phyloP scores from a whole-genome alignment of 1,140 invertebrate genomes.

The Thrips palmi region DNA sequence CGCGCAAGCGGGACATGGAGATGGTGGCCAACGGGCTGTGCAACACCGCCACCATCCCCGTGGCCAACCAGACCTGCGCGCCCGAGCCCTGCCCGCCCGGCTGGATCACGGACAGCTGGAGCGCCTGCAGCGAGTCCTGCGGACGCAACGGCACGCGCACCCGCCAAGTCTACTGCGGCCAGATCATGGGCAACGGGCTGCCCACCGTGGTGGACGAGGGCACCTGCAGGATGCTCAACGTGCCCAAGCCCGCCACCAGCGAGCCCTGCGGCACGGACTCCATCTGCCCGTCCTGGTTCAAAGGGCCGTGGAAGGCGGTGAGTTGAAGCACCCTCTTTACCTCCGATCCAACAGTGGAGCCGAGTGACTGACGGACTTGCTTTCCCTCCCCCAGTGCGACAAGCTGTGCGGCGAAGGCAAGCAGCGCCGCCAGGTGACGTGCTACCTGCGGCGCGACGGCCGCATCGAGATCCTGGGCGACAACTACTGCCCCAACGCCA shows the following conservation, averaged over 20 bases:
- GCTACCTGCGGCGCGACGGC: slow-evolving; percentile 49
- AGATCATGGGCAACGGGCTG: slow-evolving; percentile 39
- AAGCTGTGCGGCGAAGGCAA: slow-evolving; percentile 72
- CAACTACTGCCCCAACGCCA: slow-evolving; percentile 43
- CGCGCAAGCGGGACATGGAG: slow-evolving; percentile 37
- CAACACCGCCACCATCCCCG: slow-evolving; percentile 48
- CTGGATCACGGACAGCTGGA: slow-evolving; percentile 69
- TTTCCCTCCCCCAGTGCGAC: slow-evolving; percentile 57
- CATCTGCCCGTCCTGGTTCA: slow-evolving; percentile 65
- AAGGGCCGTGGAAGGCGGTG: slow-evolving; percentile 71
- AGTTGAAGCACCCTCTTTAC: too few species aligned
- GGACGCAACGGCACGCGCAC: slow-evolving; percentile 52
- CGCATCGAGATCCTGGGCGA: slow-evolving; percentile 52
- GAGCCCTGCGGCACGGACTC: slow-evolving; percentile 56
- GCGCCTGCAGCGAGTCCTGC: slow-evolving; percentile 61
- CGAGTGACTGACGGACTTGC: too few species aligned
- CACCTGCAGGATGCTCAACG: slow-evolving; percentile 44
- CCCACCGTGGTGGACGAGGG: slow-evolving; percentile 48
- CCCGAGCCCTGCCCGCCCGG: slow-evolving; percentile 59
- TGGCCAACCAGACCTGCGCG: slow-evolving; percentile 48
- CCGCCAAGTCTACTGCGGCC: slow-evolving; percentile 57
- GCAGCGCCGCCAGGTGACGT: slow-evolving; percentile 49
- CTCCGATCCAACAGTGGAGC: too few species aligned
- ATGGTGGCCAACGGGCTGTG: slow-evolving; percentile 57
- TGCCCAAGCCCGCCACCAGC: slow-evolving; percentile 45